Evolutionary conservation across 2,797 vertebrate species (phyloP), one percentile per base, ranked within the genome.

Genomic region (Clarias fuscus): DNA sequence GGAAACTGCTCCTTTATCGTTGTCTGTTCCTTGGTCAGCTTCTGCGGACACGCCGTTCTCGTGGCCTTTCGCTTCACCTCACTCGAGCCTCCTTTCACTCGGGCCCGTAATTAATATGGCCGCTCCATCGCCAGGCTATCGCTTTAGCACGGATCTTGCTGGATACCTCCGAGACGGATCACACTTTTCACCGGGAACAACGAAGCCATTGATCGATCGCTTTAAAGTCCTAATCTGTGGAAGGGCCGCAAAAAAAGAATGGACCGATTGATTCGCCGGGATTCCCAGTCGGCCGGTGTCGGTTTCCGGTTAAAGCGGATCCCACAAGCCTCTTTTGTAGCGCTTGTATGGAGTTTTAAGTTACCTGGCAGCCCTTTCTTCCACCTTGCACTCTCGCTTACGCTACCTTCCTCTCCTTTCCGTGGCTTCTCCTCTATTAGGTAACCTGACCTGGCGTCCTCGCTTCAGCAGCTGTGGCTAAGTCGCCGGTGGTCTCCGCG

Each of bases 201-300:
- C 96, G 95, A 92, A 79, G 65, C 93, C 95, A 97, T 97, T 97
- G 97, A 97, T 98, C 95, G 93, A 96, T 96, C 93, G 92, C 95
- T 93, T 94, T 95, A 95, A 95, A 91, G 92, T 92, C 93, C 92
- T 92, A 91, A 94, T 84, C 93, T 93, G 91, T 93, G 93, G 92
- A 91, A 94, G 94, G 93, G 92, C 91, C 89, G 80, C 93, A 93
- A 95, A 95, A 93, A 84, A 93, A 93, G 92, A 95, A 90, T 88
- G 93, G 93, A 94, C 91, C 92, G 93, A 94, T 96, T 93, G 94
- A 94, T 94, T 94, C 92, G 64, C 11, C 85, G 94, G 94, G 93
- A 90, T 93, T 96, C 95, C 94, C 92, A 92, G 91, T 92, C 85
- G 92, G 93, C 95, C 91, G 91, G 94, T 94, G 92, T 95, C 77